These are phyloP conservation scores for Bombus pascuorum DNA, from an alignment of 1,140 invertebrate species.

Conservation along the genomic window DNA sequence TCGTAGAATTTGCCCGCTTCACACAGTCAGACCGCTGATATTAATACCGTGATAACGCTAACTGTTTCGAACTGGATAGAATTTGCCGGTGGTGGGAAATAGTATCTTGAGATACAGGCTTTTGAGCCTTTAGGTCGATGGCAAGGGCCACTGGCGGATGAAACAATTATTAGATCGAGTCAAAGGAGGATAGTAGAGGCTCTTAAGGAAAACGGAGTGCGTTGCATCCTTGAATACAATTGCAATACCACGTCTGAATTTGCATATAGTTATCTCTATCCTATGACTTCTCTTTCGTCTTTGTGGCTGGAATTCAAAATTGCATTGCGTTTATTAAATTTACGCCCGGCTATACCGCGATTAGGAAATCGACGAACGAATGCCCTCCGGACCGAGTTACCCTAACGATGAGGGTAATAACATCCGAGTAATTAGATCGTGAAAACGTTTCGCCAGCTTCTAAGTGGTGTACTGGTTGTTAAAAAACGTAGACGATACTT, in stretches of 20 bases:
- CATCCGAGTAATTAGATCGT: not conserved
- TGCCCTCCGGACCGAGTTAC: not conserved
- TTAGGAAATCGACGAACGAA: slow-evolving; percentile 35
- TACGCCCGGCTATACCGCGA: slow-evolving; percentile 14
- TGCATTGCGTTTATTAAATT: slow-evolving; percentile 40
- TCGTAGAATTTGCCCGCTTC: not conserved
- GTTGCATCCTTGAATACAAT: slow-evolving; percentile 16
- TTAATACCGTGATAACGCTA: slow-evolving; percentile 70
- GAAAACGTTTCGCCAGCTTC: not conserved
- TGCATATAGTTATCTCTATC: slow-evolving; percentile 35
- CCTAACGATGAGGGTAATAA: not conserved
- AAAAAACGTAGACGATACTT: not conserved
- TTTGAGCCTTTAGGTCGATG: slow-evolving; percentile 30
- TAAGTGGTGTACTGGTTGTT: not conserved
- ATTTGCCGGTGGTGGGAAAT: slow-evolving; percentile 20
- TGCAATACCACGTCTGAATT: slow-evolving; percentile 10
- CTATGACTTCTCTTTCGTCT: not conserved
- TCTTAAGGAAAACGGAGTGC: slow-evolving; percentile 39
- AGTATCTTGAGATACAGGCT: slow-evolving; percentile 22
- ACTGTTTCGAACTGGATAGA: slow-evolving; percentile 59
- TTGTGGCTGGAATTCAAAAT: not conserved
- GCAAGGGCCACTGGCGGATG: slow-evolving; percentile 40
- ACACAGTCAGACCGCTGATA: slow-evolving; percentile 44
- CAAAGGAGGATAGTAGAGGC: too few species aligned
- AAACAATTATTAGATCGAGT: slow-evolving; percentile 55